Conservation (phyloP, 2,888 invertebrate species). For the Andrena bicolor region DNA sequence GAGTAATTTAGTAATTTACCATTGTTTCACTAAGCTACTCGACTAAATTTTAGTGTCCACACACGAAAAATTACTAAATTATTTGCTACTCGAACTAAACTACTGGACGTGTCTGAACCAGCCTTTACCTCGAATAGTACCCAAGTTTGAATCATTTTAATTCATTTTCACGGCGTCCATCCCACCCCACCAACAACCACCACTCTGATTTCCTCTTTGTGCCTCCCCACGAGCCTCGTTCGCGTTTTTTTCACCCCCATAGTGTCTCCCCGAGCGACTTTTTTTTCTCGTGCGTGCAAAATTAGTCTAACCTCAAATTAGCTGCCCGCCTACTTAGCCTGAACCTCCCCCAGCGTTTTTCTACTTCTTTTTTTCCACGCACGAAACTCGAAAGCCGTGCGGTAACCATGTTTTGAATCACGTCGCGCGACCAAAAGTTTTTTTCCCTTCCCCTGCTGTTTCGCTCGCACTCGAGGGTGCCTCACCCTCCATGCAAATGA, state of each 20-base stretch:
- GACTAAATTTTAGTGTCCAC: no score
- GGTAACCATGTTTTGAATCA: slow-evolving; percentile 73
- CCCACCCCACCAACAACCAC: slow-evolving; percentile 30
- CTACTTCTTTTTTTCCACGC: slow-evolving; percentile 16
- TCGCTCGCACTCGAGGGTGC: slow-evolving; percentile 48
- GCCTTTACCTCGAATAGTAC: not conserved
- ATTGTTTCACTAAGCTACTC: no score
- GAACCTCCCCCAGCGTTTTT: slow-evolving; percentile 43
- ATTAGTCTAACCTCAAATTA: slow-evolving; percentile 82
- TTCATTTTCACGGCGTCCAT: slow-evolving; percentile 72
- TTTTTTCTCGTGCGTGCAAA: slow-evolving; percentile 76
- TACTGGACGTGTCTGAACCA: no score
- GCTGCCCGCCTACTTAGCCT: slow-evolving; percentile 65
- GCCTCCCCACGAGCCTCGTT: slow-evolving; percentile 26
- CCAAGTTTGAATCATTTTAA: slow-evolving; percentile 61
- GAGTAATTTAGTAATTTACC: no score
- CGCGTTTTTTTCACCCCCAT: slow-evolving; percentile 21
- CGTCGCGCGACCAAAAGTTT: slow-evolving; percentile 59
- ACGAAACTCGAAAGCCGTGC: slow-evolving; percentile 67
- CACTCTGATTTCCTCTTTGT: slow-evolving; percentile 53
- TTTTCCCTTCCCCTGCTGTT: slow-evolving; percentile 33
- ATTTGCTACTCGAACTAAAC: no score
- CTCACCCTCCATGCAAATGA: slow-evolving; percentile 74
- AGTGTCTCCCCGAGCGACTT: slow-evolving; percentile 35
- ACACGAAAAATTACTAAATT: no score